Evolutionary conservation across 2,797 vertebrate species (phyloP).

Genomic region (Bufotes viridis): DNA sequence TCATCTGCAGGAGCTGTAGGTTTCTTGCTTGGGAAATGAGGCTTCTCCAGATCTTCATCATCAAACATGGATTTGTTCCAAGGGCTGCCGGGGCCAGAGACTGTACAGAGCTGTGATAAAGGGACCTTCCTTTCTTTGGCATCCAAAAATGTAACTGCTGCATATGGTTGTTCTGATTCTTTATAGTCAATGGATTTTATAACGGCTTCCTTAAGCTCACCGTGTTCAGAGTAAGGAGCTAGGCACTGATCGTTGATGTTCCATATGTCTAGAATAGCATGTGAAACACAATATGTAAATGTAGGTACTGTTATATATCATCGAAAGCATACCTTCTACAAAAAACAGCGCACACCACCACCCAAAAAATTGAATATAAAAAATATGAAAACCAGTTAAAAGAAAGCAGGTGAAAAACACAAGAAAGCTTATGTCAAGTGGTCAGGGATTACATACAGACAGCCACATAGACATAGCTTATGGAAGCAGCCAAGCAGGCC

Average conservation of each 20-base stretch:
- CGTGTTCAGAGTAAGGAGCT: slow-evolving; percentile 74
- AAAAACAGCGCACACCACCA: too few species aligned
- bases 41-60: slow-evolving; percentile 84
- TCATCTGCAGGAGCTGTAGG: slow-evolving; percentile 71
- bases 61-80: slow-evolving; percentile 73
- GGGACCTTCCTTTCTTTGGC: slow-evolving; percentile 75
- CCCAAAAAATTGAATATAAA: not conserved
- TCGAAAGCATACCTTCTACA: not conserved
- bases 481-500: too few species aligned
- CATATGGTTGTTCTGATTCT: slow-evolving; percentile 70
- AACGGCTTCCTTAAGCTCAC: slow-evolving; percentile 73
- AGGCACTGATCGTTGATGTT: slow-evolving; percentile 76
- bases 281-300: slow-evolving; percentile 64
- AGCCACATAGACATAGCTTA: too few species aligned
- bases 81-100: slow-evolving; percentile 66
- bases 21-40: slow-evolving; percentile 79
- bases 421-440: too few species aligned
- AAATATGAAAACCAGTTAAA: too few species aligned
- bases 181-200: slow-evolving; percentile 75
- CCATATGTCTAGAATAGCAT: slow-evolving; percentile 69
- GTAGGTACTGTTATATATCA: slow-evolving; percentile 26
- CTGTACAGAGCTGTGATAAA: slow-evolving; percentile 71
- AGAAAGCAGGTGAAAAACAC: too few species aligned
- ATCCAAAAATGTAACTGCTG: slow-evolving; percentile 74
- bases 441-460: too few species aligned